Evolutionary conservation across 2,888 invertebrate genomes (phyloP).

Genomic region (Atrina japonica): DNA sequence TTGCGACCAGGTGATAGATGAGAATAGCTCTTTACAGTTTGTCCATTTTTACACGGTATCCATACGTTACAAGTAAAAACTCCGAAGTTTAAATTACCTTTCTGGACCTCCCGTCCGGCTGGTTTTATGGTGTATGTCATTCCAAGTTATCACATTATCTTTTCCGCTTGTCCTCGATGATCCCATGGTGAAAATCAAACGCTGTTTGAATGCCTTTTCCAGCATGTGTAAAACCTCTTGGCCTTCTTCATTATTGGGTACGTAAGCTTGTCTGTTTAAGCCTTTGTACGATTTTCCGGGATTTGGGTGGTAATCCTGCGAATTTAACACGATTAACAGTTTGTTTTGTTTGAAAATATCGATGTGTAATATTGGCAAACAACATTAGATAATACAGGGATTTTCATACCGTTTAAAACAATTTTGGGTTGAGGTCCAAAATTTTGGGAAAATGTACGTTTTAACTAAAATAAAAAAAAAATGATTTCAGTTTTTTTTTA

Average conservation of each 20-base stretch:
- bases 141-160: constrained; percentile 71
- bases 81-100: constrained; percentile 57
- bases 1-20: too few relatives aligned
- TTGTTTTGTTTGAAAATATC: too few relatives aligned
- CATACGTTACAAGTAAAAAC: too few relatives aligned
- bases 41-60: too few relatives aligned
- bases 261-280: constrained; percentile 63
- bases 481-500: too few relatives aligned
- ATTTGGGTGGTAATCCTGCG: constrained; percentile 63
- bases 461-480: too few relatives aligned
- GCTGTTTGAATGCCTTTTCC: constrained; percentile 67
- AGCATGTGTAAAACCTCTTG: constrained; percentile 62
- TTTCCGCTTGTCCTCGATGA: constrained; percentile 70
- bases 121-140: constrained; percentile 78
- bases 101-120: constrained; percentile 65
- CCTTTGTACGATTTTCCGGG: constrained; percentile 68
- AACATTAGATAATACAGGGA: neutral
- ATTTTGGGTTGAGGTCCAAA: neutral
- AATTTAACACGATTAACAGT: neutral
- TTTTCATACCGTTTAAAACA: constrained; percentile 1
- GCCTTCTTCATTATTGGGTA: constrained; percentile 71
- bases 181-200: constrained; percentile 73
- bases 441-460: too few relatives aligned
- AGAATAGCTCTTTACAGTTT: too few relatives aligned
- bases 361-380: neutral